These are phyloP conservation scores for Amphilophus citrinellus DNA, from an alignment of 2,113 vertebrate genomes.

Conservation along the genomic window DNA sequence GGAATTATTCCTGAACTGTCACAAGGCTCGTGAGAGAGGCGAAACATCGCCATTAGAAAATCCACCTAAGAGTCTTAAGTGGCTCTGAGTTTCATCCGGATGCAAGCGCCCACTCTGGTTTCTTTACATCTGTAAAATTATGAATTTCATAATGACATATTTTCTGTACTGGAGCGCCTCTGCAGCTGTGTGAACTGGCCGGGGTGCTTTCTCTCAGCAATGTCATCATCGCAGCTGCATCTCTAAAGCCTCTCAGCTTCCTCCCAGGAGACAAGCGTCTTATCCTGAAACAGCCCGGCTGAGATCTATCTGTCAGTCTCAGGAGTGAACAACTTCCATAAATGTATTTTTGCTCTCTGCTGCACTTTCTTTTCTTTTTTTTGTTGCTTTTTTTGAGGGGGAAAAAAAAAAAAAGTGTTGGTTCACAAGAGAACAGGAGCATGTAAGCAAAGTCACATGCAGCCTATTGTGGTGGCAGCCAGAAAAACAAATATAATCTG, in stretches of 20 bases:
- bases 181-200: constrained; percentile 72
- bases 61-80: constrained; percentile 42
- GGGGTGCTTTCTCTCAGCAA: constrained; percentile 52
- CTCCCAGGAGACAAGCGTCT: constrained; percentile 58
- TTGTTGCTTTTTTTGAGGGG: neutral
- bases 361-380: neutral
- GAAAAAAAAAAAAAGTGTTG: neutral
- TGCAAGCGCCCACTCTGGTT: neutral
- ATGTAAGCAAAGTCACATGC: constrained; percentile 9
- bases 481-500: neutral
- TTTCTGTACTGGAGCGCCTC: neutral
- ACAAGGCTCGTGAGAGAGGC: neutral
- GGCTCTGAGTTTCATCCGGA: constrained; percentile 7
- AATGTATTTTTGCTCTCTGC: neutral
- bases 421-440: neutral
- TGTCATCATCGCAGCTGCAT: constrained; percentile 74
- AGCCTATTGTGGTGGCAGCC: neutral
- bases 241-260: constrained; percentile 53
- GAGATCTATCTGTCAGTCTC: constrained; percentile 27
- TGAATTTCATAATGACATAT: constrained; percentile 13
- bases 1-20: constrained; percentile 5
- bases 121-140: constrained; percentile 40
- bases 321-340: neutral
- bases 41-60: constrained; percentile 47
- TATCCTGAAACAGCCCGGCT: constrained; percentile 37